Evolutionary conservation across 2,113 vertebrate species (phyloP).

Genomic region (Gymnarchus niloticus): DNA sequence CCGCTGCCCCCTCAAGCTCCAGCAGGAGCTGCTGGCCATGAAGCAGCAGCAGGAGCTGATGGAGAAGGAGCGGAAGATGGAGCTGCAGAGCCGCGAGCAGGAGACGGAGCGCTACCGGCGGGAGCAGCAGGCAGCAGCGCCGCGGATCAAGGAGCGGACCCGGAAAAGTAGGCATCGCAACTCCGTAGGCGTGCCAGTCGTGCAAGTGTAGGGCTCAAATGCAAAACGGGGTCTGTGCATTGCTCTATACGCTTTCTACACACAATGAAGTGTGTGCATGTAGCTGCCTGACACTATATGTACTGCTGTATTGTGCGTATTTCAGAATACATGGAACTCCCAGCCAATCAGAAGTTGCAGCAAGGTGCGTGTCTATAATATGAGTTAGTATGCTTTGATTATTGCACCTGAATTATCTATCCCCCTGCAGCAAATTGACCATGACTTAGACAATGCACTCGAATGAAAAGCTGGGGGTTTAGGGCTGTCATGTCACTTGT

Average conservation of each 20-base stretch:
- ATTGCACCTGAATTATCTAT: background rate
- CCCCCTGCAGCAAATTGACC: background rate
- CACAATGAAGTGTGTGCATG: background rate
- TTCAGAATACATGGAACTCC: background rate
- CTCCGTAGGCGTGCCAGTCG: background rate
- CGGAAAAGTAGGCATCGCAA: conserved; percentile 82
- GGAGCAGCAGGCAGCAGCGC: conserved; percentile 83
- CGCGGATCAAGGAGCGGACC: conserved; percentile 86
- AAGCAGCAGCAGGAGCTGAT: conserved; percentile 94
- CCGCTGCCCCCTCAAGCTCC: conserved; percentile 71
- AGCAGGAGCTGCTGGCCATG: conserved; percentile 96
- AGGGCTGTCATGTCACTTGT: background rate
- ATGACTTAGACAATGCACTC: background rate
- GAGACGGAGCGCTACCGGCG: conserved; percentile 85
- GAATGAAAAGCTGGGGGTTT: background rate
- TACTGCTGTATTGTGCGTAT: background rate
- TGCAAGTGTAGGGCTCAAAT: background rate
- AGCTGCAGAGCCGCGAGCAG: conserved; percentile 90
- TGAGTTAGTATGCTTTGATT: background rate
- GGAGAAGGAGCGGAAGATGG: conserved; percentile 92
- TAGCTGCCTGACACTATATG: background rate
- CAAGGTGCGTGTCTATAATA: background rate
- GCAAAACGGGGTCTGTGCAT: background rate
- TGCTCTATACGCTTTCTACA: background rate
- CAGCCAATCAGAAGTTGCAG: too few relatives aligned